Evolutionary conservation across 2,113 vertebrate species (phyloP).

Genomic region (Mobula birostris): DNA sequence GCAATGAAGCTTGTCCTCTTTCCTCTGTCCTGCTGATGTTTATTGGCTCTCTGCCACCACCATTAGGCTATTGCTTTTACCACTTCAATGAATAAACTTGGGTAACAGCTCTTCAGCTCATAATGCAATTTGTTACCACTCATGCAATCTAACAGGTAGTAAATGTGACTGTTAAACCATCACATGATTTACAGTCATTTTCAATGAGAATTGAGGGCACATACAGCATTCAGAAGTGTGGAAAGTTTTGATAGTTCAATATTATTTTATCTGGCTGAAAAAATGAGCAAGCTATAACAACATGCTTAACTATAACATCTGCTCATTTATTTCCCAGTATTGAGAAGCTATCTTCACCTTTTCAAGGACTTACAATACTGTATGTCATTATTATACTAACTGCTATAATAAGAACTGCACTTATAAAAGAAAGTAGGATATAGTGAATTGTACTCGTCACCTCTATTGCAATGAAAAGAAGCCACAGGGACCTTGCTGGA

Average conservation of each 20-base stretch:
- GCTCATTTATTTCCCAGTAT: neutral
- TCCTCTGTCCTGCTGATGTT: neutral
- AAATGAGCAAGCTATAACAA: neutral
- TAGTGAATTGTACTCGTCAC: neutral
- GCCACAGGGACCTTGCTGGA: neutral
- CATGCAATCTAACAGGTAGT: neutral
- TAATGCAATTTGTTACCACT: slow-evolving; percentile 10
- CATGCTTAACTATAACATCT: neutral
- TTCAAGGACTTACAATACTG: neutral
- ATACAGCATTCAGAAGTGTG: neutral
- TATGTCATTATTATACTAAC: neutral
- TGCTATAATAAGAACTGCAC: neutral
- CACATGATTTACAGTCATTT: neutral
- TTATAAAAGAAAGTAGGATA: neutral
- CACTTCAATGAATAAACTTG: neutral
- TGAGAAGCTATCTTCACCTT: neutral
- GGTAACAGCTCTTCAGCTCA: neutral
- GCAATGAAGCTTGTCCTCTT: neutral
- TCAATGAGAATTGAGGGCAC: neutral
- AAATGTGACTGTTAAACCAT: neutral
- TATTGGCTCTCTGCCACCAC: slow-evolving; percentile 39
- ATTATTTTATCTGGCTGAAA: neutral
- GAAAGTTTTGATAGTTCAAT: neutral
- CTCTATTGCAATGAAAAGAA: neutral
- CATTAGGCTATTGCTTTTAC: slow-evolving; percentile 19